A percentile compares a stretch with the other conserved stretches of the same genome.
These are phyloP conservation scores for Patella caerulea DNA, from an alignment of 2,888 invertebrate genomes.

Conservation along the genomic window DNA sequence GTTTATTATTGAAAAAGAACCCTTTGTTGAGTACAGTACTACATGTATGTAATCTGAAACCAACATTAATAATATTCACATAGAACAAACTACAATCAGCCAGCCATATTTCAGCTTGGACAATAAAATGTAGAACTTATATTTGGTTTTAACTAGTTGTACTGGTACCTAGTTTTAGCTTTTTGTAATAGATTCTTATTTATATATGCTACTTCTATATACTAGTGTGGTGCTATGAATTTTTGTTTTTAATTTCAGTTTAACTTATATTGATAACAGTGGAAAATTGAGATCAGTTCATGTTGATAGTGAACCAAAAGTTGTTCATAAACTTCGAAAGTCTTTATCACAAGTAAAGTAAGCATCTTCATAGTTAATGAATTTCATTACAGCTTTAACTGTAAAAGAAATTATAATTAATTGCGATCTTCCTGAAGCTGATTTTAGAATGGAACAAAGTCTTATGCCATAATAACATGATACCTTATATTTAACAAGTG, in stretches of 20 bases:
- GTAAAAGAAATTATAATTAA: not conserved
- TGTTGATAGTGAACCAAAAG: slow-evolving; percentile 68
- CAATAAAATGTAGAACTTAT: too few species aligned
- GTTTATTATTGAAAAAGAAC: too few species aligned
- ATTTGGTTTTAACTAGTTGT: not conserved
- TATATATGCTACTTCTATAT: not conserved
- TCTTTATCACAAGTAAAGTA: slow-evolving; percentile 45
- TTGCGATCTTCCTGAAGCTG: too few species aligned
- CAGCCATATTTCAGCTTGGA: too few species aligned
- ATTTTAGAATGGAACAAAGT: too few species aligned
- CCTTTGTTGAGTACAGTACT: too few species aligned
- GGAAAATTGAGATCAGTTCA: slow-evolving; percentile 57
- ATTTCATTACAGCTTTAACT: not conserved
- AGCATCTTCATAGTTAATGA: not conserved
- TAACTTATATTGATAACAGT: slow-evolving; percentile 49
- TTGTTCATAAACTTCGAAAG: slow-evolving; percentile 49
- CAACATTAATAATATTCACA: too few species aligned
- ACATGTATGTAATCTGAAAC: too few species aligned
- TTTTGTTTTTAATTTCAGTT: slow-evolving; percentile 42
- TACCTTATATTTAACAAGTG: too few species aligned
- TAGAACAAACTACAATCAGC: too few species aligned
- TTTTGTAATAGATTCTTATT: not conserved
- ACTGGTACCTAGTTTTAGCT: not conserved
- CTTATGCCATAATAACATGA: too few species aligned
- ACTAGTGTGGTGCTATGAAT: too few species aligned